Conservation (phyloP, 2,797 vertebrate species). For the Coregonus ussuriensis region DNA sequence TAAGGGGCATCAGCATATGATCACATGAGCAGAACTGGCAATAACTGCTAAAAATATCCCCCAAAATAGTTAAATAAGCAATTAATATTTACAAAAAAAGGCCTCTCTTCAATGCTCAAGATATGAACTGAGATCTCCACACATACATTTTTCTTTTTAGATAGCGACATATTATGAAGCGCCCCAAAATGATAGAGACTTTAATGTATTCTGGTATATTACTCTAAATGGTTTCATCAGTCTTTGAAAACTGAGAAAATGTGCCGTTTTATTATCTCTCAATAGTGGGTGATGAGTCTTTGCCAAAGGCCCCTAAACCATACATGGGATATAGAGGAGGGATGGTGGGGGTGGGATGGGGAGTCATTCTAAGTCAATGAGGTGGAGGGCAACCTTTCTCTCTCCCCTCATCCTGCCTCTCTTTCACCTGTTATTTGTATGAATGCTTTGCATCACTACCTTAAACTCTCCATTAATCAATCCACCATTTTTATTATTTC, state of each 20-base stretch:
- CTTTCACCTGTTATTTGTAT: constrained; percentile 76
- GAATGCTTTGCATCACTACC: constrained; percentile 79
- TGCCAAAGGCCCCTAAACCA: constrained; percentile 74
- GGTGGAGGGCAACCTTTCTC: constrained; percentile 16
- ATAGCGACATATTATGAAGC: constrained; percentile 64
- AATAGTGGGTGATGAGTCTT: constrained; percentile 74
- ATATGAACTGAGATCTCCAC: constrained; percentile 62
- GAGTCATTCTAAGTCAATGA: constrained; percentile 9
- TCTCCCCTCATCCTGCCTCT: constrained; percentile 38
- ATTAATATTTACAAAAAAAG: constrained; percentile 55
- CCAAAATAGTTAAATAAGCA: constrained; percentile 59
- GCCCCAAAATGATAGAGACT: constrained; percentile 66
- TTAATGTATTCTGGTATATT: constrained; percentile 77
- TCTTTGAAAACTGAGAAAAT: constrained; percentile 76
- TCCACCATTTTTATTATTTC: constrained; percentile 80
- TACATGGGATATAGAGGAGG: constrained; percentile 63
- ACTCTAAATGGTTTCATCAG: constrained; percentile 78
- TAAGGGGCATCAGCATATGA: background rate
- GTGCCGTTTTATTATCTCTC: constrained; percentile 77
- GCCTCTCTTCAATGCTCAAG: constrained; percentile 55
- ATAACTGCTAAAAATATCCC: constrained; percentile 44
- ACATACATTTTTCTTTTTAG: constrained; percentile 51
- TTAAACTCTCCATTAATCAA: constrained; percentile 86
- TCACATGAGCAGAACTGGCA: background rate
- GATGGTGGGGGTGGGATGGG: constrained; percentile 14